These are phyloP conservation scores for Anagyrus pseudococci DNA, from an alignment of 2,888 invertebrate species.

Conservation along the genomic window DNA sequence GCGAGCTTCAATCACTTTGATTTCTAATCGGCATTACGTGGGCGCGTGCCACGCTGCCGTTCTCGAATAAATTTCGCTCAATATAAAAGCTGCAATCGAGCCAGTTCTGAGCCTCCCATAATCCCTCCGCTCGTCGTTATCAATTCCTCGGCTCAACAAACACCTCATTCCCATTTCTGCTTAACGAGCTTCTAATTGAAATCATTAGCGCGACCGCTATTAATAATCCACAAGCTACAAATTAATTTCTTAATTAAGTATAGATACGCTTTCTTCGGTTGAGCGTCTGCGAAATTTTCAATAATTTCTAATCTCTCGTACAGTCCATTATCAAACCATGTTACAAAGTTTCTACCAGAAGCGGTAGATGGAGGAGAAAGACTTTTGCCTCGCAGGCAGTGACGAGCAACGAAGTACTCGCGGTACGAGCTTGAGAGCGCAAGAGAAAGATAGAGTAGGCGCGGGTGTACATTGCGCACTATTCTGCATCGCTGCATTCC, in stretches of 20 bases:
- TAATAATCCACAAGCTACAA: no score
- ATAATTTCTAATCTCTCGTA: no score
- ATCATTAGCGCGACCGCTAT: not conserved
- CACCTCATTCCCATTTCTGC: not conserved
- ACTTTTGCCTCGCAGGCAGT: not conserved
- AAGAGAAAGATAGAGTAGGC: slow-evolving; percentile 11
- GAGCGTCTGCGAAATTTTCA: no score
- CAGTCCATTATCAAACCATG: no score
- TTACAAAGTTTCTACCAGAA: no score
- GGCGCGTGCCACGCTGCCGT: slow-evolving; percentile 9
- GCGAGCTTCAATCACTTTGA: slow-evolving; percentile 6
- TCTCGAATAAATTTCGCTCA: slow-evolving; percentile 23
- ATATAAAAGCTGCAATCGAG: slow-evolving; percentile 6
- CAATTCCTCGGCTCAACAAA: not conserved
- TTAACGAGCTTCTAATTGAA: slow-evolving; percentile 10
- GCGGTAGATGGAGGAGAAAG: not conserved
- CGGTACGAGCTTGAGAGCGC: not conserved
- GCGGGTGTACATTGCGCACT: slow-evolving; percentile 42
- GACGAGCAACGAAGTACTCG: not conserved
- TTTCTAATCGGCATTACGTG: slow-evolving; percentile 5
- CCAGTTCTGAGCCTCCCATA: not conserved
- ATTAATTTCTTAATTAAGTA: no score
- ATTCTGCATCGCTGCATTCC: slow-evolving; percentile 50
- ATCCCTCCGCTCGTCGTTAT: not conserved
- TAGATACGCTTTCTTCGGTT: not conserved